Evolutionary conservation across 37 sponge, comb jelly and placozoan genomes (phyloP), one percentile per base, ranked within the genome.

Genomic region (Lycopodina hypogea): DNA sequence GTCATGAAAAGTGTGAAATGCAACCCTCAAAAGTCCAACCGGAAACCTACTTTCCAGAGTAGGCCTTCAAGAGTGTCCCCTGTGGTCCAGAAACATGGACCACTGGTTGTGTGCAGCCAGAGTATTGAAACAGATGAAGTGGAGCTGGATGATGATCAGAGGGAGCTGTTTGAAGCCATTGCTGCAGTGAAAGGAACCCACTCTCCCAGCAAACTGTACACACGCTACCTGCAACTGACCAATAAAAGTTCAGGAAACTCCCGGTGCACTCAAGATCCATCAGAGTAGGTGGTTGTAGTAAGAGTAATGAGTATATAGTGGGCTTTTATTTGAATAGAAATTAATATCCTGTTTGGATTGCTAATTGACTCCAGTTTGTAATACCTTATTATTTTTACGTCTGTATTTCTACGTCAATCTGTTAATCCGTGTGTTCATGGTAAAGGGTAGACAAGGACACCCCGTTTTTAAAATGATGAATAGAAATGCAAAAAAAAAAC

Each of bases 221-320:
- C 56, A 42, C 82, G 73, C 42, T 78, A 77, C 72, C 35, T 56
- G 24, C 33, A 35, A 42, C 64, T 81, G 70, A 75, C 70, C 45
- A 75, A 64, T 24, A 37, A 33, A 4, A 45, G 48, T 45, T 52
- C 56, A 18, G 48, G 62, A 4, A 42, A 57, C 14, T 86, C 78
- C 9, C 71, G 82, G 39, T 74, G 76, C 69, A 77, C 86, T 34
- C 76, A 81, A 22, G 68, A 82, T 69, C 55, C 86, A 1, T 70
- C 78, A 57, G 86, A 81, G 90, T 90, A 50, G 58, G 90, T 72
- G 21, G 17, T 12, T 32, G 48, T 45, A n/a, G n/a, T n/a, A n/a
- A n/a, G n/a, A n/a, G n/a, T n/a, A n/a, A n/a, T n/a, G n/a, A n/a
- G n/a, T n/a, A n/a, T n/a, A n/a, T n/a, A n/a, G n/a, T n/a, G n/a